Evolutionary conservation across 1,140 invertebrate genomes (phyloP).

Genomic region (Colletes gigas): DNA sequence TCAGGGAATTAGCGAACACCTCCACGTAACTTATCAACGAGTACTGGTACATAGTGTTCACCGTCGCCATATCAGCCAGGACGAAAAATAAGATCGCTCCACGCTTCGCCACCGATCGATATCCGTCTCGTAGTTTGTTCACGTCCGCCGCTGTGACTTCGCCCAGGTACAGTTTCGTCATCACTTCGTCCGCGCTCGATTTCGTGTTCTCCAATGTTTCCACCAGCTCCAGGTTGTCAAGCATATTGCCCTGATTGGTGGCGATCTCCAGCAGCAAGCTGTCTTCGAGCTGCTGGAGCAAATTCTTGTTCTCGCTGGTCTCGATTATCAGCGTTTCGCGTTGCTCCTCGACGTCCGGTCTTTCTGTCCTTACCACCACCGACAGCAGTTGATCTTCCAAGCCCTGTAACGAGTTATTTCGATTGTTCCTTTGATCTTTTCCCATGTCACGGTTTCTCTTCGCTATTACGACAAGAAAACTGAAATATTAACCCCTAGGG

Average conservation of each 20-base stretch:
- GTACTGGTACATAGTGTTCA: conserved; percentile 96
- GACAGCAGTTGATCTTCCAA: conserved; percentile 94
- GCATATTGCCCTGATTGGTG: conserved; percentile 92
- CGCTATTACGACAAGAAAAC: not conserved
- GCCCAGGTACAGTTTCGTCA: conserved; percentile 87
- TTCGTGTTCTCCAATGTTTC: conserved; percentile 94
- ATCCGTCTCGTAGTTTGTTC: conserved; percentile 90
- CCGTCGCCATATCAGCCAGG: conserved; percentile 90
- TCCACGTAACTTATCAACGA: conserved; percentile 90
- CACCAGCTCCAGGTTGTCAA: conserved; percentile 93
- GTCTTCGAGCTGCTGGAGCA: conserved; percentile 91
- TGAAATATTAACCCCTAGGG: conserved; percentile 83
- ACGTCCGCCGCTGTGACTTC: conserved; percentile 89
- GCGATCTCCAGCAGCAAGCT: conserved; percentile 90
- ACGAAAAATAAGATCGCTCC: conserved; percentile 95
- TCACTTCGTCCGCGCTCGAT: conserved; percentile 89
- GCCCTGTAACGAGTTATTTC: conserved; percentile 80
- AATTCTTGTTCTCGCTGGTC: conserved; percentile 91
- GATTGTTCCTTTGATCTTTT: not conserved
- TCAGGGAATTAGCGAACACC: conserved; percentile 90
- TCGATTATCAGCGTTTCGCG: conserved; percentile 91
- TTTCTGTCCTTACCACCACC: conserved; percentile 91
- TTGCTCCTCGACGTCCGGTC: conserved; percentile 92
- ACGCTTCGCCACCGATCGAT: conserved; percentile 89
- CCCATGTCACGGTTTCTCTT: no score